These are phyloP conservation scores for Corythaixoides concolor DNA, from an alignment of 2,113 vertebrate species.

Conservation along the genomic window DNA sequence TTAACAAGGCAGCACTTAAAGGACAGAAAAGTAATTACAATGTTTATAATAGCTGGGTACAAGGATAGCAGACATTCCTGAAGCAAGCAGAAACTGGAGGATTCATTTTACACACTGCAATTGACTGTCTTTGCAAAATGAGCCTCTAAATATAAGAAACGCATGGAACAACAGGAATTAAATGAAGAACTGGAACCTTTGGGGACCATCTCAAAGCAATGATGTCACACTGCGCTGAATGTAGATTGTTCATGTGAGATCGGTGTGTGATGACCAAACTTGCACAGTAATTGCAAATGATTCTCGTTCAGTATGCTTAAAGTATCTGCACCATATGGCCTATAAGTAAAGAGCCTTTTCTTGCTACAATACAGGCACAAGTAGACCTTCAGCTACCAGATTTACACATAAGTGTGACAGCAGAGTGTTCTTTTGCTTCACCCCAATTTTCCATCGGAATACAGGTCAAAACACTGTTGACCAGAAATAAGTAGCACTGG, in stretches of 20 bases:
- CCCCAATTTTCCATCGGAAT: conserved; percentile 3
- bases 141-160: background rate
- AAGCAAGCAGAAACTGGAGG: conserved; percentile 22
- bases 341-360: background rate
- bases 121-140: background rate
- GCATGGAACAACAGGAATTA: background rate
- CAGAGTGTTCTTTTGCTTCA: background rate
- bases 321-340: background rate
- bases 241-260: background rate
- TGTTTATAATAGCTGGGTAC: conserved; percentile 20
- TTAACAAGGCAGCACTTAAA: conserved; percentile 49
- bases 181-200: background rate
- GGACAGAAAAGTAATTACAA: conserved; percentile 52
- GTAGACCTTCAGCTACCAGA: background rate
- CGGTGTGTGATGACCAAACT: background rate
- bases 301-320: background rate
- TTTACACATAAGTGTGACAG: background rate
- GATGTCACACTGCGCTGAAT: background rate
- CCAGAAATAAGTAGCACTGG: background rate
- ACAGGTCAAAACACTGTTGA: conserved; percentile 32
- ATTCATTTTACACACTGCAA: background rate
- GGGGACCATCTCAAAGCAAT: background rate
- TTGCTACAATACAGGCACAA: background rate
- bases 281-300: background rate
- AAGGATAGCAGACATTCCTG: background rate